Base-by-base conservation (phyloP, 2,888 invertebrate genomes). In the Aleiodes leptofemur region DNA sequence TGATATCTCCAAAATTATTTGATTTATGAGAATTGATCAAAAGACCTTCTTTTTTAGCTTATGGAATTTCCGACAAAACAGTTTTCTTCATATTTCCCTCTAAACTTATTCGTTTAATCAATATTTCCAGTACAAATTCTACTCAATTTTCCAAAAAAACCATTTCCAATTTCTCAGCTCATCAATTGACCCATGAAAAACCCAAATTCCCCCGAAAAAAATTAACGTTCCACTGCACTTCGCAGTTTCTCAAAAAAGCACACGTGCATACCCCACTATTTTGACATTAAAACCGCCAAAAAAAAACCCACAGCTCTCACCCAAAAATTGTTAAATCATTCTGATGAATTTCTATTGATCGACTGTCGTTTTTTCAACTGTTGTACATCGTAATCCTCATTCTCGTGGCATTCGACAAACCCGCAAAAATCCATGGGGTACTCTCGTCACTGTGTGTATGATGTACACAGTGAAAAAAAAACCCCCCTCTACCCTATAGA, bases 401-500 rank as follows among this genome's bases (percentile, higher is more conserved):
- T 43, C 43, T 43, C 43, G 43, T 16, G 53, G 16, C 53, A 53
- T 16, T 53, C 53, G 6, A 53, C 14, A 53, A 53, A 53, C 14
- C 53, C 16, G 16, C 53, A 16, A 43, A 43, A 43, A 43, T 43
- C 9, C 43, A 43, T 43, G 43, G 43, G 43, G 8, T 8, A 43
- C 43, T 43, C 43, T 43, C 43, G 43, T 43, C 11, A 3, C 43
- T 9, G 9, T 43, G 43, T 43, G 43, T 16, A 16, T 51, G 51
- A 31, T 6, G 48, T 50, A 66, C 16, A 43, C 23, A 51, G n/a
- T 51, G 31, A 68, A 11, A 43, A 11, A 43, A 43, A 43, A 43
- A 43, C 4, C 4, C 29, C 50, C 23, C 23, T 23, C 34, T n/a
- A 50, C 68, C 51, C 78, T 72, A 81, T 82, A 77, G 77, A 80